Base-by-base conservation (phyloP, 1,140 invertebrate genomes). In the Micrasema minimum region DNA sequence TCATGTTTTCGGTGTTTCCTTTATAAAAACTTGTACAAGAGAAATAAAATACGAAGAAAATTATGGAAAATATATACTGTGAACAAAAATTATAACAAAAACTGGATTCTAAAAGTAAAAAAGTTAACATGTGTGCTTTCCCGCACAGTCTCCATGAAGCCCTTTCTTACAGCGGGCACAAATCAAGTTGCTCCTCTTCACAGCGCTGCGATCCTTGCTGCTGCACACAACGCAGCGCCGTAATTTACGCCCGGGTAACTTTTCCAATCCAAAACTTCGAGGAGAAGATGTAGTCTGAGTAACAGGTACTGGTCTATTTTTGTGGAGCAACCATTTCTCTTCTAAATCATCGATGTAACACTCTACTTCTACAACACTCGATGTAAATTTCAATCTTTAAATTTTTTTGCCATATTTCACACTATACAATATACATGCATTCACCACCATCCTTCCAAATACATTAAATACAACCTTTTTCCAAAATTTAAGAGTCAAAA, bases 381-480 rank as follows among this genome's bases (percentile, higher is more conserved):
- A 76, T 55, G 71, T 76, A 48, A 77, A 77, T 72, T 77, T 65
- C 14, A 77, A 41, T 75, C 75, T 74, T 7, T 55, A 73, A 51
- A 69, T 72, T 48, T 50, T 66, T 2, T 53, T 41, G 23, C 57
- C 55, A 59, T 62, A 64, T 65, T 74, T 74, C 1, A 69, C 45
- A 31, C 59, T 53, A 71, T 76, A 77, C 22, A 76, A 70, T 38
- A 76, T 76, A 57, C 72, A 77, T n/a, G 71, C 64, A 74, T 78
- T 77, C 68, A 77, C 22, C 22, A 76, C 66, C 76, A 76, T 77
- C 57, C 74, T 70, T 31, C 62, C 64, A 66, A 77, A 75, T 66
- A 76, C 69, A 66, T 70, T 61, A n/a, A 77, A 75, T 45, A 74
- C 65, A 23, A 77, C 76, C 67, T 77, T 76, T 66, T 76, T 77